A percentile compares a stretch with the other conserved stretches of the same genome.
phyloP scores from a whole-genome alignment of 2,113 vertebrate species.

The Tyto alba region DNA sequence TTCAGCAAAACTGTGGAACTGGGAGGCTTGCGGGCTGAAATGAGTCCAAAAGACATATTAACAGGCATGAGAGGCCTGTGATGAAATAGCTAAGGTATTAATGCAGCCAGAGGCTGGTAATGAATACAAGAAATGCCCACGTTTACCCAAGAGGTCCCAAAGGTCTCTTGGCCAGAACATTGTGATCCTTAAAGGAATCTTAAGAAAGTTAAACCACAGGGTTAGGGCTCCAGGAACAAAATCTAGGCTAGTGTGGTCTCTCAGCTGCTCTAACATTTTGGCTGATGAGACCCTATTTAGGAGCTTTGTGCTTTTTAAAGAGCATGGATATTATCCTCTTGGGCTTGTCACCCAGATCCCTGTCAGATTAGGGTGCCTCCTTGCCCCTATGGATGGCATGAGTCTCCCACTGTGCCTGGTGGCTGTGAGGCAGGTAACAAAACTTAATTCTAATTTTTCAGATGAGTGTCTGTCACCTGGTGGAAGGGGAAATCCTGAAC shows the following conservation, averaged over 20 bases:
- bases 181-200: conserved; percentile 51
- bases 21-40: conserved; percentile 16
- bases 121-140: conserved; percentile 56
- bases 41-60: conserved; percentile 57
- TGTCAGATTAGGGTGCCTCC: not conserved
- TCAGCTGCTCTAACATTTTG: not conserved
- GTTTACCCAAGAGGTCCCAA: conserved; percentile 61
- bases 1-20: not conserved
- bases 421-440: not conserved
- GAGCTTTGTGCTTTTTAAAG: not conserved
- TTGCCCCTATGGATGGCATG: not conserved
- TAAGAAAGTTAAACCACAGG: conserved; percentile 30
- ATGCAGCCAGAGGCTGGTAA: conserved; percentile 40
- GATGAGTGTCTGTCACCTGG: not conserved
- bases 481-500: not conserved
- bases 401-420: not conserved
- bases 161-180: conserved; percentile 60
- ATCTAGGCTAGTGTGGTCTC: not conserved
- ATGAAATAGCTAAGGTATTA: conserved; percentile 52
- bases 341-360: not conserved
- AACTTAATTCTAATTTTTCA: not conserved
- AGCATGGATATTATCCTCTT: not conserved
- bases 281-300: not conserved
- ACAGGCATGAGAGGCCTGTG: conserved; percentile 32
- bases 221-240: not conserved